Conservation (phyloP, 2,113 vertebrate species). For the Neotoma lepida region DNA sequence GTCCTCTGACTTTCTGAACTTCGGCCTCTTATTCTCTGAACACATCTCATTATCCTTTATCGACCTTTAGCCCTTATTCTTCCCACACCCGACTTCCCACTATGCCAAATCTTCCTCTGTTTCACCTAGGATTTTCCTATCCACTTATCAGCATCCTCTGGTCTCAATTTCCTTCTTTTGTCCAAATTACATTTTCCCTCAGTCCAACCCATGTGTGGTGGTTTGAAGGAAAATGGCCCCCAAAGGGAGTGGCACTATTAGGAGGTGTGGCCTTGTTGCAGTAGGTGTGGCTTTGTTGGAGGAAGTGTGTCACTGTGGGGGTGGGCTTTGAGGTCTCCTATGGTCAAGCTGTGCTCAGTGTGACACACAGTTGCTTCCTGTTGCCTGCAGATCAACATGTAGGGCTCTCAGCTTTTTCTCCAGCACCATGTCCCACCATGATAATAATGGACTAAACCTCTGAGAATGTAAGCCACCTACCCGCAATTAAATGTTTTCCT, state of each 20-base stretch:
- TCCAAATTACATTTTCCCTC: constrained; percentile 20
- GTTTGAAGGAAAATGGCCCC: neutral
- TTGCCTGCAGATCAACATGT: neutral
- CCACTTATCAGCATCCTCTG: neutral
- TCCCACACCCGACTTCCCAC: neutral
- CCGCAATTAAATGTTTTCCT: neutral
- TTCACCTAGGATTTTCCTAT: neutral
- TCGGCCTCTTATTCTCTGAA: neutral
- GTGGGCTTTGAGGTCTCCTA: neutral
- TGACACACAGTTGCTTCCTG: neutral
- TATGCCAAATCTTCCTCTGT: neutral
- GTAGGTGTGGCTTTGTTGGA: neutral
- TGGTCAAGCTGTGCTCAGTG: neutral
- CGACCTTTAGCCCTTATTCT: neutral
- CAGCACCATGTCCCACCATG: neutral
- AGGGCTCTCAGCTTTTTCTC: neutral
- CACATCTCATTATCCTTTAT: neutral
- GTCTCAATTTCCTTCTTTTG: neutral
- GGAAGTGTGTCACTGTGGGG: neutral
- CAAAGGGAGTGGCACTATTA: neutral
- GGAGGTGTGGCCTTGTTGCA: neutral
- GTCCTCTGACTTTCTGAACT: neutral
- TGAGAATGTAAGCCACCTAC: neutral
- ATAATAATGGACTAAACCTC: neutral
- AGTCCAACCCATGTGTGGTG: neutral